These are phyloP conservation scores for Sinocyclocheilus maitianheensis DNA, from an alignment of 2,113 vertebrate genomes.

Conservation along the genomic window DNA sequence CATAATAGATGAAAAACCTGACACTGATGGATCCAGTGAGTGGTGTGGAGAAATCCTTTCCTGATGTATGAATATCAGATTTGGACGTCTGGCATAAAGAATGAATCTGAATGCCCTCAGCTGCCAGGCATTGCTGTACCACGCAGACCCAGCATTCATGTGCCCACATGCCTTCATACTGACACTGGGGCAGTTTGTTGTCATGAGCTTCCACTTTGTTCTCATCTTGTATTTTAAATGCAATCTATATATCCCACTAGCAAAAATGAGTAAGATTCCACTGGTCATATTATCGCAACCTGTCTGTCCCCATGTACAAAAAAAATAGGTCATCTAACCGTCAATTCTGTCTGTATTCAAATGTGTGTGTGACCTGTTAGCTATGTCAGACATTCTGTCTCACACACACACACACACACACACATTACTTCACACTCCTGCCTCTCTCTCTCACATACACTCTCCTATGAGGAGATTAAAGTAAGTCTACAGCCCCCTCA, in stretches of 20 bases:
- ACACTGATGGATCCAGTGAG: background rate
- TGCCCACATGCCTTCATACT: constrained; percentile 8
- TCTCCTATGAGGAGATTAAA: constrained; percentile 11
- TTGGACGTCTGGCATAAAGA: background rate
- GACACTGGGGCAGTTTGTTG: background rate
- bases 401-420: background rate
- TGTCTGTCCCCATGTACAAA: background rate
- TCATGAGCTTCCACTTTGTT: background rate
- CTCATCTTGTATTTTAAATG: background rate
- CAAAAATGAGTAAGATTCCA: background rate
- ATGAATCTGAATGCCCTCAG: no score
- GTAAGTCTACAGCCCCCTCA: constrained; percentile 5
- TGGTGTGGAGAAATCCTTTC: background rate
- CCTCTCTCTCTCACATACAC: background rate
- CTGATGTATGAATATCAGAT: background rate
- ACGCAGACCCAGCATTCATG: background rate
- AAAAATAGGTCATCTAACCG: constrained; percentile 14
- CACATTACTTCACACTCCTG: no score
- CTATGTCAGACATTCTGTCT: constrained; percentile 17
- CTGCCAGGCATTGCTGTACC: background rate
- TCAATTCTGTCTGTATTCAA: constrained; percentile 2
- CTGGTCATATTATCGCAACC: background rate
- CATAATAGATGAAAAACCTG: background rate
- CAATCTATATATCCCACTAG: background rate
- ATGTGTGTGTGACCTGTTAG: constrained; percentile 4